phyloP scores from a whole-genome alignment of 2,113 vertebrate genomes.

The Callaeas wilsoni region DNA sequence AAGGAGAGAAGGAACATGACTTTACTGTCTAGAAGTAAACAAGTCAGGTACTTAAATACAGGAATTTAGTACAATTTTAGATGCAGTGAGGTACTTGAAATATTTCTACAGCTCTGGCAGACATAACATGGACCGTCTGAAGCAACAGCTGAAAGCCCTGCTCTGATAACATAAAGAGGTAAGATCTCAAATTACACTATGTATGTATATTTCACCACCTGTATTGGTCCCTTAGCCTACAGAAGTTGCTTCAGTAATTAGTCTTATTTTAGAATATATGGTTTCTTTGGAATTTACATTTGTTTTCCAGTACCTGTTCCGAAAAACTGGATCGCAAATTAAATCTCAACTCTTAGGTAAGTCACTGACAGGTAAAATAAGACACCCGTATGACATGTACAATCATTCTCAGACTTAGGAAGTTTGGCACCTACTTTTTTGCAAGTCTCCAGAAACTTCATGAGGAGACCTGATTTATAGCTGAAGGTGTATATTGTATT shows the following conservation, averaged over 20 bases:
- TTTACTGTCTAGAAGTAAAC: not conserved
- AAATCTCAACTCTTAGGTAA: not conserved
- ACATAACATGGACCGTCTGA: not conserved
- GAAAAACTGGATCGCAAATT: not conserved
- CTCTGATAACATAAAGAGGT: not conserved
- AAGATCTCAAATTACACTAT: not conserved
- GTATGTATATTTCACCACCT: not conserved
- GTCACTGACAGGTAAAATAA: not conserved
- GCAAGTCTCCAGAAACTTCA: not conserved
- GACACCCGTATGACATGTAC: accelerated
- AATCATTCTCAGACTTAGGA: not conserved
- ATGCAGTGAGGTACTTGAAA: not conserved
- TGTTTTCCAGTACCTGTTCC: not conserved
- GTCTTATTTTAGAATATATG: not conserved
- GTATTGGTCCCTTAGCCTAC: not conserved
- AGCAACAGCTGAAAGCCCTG: not conserved
- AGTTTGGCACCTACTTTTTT: not conserved
- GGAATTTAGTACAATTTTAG: not conserved
- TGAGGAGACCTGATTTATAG: not conserved
- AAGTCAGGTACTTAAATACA: not conserved
- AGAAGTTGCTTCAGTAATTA: not conserved
- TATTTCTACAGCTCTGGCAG: not conserved
- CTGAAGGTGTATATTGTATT: not conserved
- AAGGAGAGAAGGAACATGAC: not conserved
- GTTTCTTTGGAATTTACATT: not conserved